Conservation (phyloP, 2,113 vertebrate genomes). For the Microcebus lehilahytsara region DNA sequence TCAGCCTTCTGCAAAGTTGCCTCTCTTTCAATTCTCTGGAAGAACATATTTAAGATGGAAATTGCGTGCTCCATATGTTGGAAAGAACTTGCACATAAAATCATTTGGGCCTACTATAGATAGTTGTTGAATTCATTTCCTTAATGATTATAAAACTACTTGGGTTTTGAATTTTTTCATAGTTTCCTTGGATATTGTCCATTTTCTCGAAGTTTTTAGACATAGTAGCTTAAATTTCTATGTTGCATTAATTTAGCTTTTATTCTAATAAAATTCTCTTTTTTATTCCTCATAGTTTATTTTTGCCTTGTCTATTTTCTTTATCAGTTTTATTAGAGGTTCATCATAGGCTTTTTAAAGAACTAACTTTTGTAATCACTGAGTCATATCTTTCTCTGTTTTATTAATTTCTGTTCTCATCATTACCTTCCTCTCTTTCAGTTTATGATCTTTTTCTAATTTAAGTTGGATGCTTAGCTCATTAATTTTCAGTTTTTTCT, state of each 20-base stretch:
- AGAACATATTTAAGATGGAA: not conserved
- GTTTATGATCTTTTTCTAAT: not conserved
- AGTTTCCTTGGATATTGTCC: not conserved
- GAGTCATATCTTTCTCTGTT: not conserved
- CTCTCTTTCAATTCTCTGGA: not conserved
- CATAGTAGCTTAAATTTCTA: not conserved
- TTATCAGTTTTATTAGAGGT: not conserved
- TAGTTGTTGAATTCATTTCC: not conserved
- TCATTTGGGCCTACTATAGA: not conserved
- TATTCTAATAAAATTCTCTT: not conserved
- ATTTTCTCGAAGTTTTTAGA: not conserved
- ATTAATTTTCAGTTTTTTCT: not conserved
- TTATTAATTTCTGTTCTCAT: not conserved
- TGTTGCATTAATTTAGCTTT: not conserved
- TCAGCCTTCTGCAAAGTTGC: not conserved
- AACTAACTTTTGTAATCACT: not conserved
- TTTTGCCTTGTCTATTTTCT: not conserved
- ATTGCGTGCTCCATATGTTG: not conserved
- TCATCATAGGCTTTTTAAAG: not conserved
- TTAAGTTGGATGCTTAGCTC: not conserved
- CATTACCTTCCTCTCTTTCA: not conserved
- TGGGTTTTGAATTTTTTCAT: not conserved
- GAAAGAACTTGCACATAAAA: not conserved
- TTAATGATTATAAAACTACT: not conserved
- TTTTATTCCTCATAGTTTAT: not conserved